Evolutionary conservation across 2,888 invertebrate species (phyloP).

Genomic region (Spodoptera littoralis): DNA sequence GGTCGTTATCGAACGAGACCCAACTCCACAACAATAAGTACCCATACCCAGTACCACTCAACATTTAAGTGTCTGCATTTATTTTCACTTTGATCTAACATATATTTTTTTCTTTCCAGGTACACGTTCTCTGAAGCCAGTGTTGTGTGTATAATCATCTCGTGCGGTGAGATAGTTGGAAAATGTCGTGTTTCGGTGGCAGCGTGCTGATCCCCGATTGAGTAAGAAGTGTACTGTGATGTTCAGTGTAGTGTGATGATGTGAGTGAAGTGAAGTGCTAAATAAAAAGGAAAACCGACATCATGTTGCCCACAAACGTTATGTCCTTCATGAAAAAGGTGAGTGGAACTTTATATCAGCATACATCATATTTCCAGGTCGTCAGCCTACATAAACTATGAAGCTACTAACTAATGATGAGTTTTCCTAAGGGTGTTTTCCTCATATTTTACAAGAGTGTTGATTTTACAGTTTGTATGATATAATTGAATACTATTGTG

Average conservation of each 20-base stretch:
- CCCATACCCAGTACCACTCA: slow-evolving; percentile 44
- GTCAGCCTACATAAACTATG: neutral
- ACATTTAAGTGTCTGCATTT: slow-evolving; percentile 44
- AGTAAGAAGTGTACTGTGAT: slow-evolving; percentile 54
- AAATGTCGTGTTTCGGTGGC: slow-evolving; percentile 81
- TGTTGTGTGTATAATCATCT: slow-evolving; percentile 39
- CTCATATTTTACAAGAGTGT: too few relatives aligned
- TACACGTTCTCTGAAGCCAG: slow-evolving; percentile 48
- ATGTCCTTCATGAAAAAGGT: slow-evolving; percentile 98
- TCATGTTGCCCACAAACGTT: slow-evolving; percentile 96
- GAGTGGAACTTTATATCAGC: slow-evolving; percentile 72
- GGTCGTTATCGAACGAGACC: slow-evolving; percentile 63
- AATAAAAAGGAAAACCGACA: slow-evolving; percentile 74
- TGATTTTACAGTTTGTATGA: neutral
- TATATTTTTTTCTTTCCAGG: slow-evolving; percentile 60
- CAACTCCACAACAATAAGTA: slow-evolving; percentile 50
- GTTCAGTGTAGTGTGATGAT: slow-evolving; percentile 70
- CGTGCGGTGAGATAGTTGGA: slow-evolving; percentile 45
- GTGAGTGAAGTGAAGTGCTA: slow-evolving; percentile 68
- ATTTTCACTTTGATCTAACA: slow-evolving; percentile 48
- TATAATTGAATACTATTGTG: neutral
- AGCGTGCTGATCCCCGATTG: slow-evolving; percentile 81
- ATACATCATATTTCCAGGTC: neutral
- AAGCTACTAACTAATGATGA: too few relatives aligned
- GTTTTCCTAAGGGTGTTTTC: too few relatives aligned